Conservation (phyloP, 2,113 vertebrate species). For the Uria lomvia region DNA sequence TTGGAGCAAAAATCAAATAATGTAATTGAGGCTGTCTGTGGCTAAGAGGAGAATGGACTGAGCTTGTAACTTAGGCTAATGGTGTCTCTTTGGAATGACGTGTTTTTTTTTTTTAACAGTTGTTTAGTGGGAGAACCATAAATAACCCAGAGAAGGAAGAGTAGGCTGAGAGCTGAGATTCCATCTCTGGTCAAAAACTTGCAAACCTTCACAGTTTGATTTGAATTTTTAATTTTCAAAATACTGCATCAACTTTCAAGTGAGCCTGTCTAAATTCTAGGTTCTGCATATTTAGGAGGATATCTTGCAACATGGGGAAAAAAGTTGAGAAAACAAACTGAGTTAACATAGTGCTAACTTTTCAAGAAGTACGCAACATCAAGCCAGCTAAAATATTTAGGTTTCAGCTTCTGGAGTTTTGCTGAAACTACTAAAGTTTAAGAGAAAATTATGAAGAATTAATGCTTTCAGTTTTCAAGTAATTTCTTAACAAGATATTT, state of each 20-base stretch:
- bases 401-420: slow-evolving; percentile 10
- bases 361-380: neutral
- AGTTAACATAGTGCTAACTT: neutral
- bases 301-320: neutral
- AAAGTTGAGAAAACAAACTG: neutral
- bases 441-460: neutral
- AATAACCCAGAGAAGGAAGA: neutral
- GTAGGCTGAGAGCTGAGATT: neutral
- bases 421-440: neutral
- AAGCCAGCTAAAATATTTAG: slow-evolving; percentile 41
- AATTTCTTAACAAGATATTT: neutral
- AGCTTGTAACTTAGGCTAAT: neutral
- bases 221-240: neutral
- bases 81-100: neutral
- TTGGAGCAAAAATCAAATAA: neutral
- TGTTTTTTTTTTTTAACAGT: neutral
- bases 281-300: neutral
- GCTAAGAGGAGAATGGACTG: neutral
- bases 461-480: neutral
- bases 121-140: neutral
- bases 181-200: neutral
- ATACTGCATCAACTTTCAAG: neutral
- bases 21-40: neutral
- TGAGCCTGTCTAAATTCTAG: neutral
- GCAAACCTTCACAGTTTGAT: neutral